Percentiles rank a stretch among this genome's conserved stretches.
phyloP scores from a whole-genome alignment of 2,888 invertebrate species.

The Ditylenchus weischeri region DNA sequence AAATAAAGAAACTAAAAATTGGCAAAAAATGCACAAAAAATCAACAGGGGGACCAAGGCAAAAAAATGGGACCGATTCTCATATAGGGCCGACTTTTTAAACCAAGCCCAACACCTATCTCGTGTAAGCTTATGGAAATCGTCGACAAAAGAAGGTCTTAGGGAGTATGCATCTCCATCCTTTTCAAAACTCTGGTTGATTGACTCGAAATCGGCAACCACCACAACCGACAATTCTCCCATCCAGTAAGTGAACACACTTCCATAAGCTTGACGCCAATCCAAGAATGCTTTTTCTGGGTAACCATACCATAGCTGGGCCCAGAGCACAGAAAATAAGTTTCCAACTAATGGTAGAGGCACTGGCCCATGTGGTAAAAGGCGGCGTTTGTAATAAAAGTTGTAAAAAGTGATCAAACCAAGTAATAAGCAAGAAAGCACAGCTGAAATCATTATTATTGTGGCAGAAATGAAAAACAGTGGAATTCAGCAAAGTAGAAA shows the following conservation, averaged over 20 bases:
- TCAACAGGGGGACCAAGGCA: no score
- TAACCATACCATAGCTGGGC: neutral
- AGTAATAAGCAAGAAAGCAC: no score
- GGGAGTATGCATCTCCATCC: constrained; percentile 5
- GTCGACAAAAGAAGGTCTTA: neutral
- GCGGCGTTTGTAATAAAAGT: constrained; percentile 12
- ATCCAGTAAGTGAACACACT: constrained; percentile 12
- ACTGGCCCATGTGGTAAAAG: neutral
- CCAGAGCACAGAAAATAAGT: constrained; percentile 1
- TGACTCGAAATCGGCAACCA: neutral
- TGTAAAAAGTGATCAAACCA: neutral
- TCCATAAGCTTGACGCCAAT: constrained; percentile 1
- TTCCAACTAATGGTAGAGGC: constrained; percentile 7
- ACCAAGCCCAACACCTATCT: constrained; percentile 2
- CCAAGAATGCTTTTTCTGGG: constrained; percentile 5
- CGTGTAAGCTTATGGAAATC: neutral
- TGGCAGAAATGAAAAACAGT: no score
- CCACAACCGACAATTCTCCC: constrained; percentile 3
- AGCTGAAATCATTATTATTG: no score
- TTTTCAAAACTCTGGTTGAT: neutral
- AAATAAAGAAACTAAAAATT: no score
- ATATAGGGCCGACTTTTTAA: no score
- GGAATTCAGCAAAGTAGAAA: no score
- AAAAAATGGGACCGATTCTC: no score
- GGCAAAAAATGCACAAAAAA: no score